phyloP scores from a whole-genome alignment of 2,113 vertebrate genomes.

The Myrmecobius fasciatus region DNA sequence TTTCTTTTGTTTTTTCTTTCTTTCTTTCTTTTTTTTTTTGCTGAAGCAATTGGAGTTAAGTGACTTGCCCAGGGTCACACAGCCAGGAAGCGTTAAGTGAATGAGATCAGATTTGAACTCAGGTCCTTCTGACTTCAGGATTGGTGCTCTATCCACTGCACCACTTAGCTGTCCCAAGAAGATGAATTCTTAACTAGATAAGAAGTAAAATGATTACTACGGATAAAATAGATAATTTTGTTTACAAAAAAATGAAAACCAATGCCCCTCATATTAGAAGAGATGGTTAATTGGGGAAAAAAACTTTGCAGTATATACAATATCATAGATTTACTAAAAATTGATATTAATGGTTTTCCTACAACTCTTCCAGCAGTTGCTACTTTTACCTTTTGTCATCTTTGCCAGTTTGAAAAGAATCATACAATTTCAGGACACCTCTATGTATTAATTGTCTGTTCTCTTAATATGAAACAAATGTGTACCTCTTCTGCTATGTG shows the following conservation, averaged over 20 bases:
- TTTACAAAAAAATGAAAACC: not conserved
- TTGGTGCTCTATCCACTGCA: too few relatives aligned
- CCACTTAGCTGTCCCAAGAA: too few relatives aligned
- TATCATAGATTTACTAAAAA: not conserved
- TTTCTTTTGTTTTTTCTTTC: too few relatives aligned
- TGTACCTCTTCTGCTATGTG: not conserved
- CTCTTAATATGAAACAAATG: not conserved
- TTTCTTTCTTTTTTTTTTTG: too few relatives aligned
- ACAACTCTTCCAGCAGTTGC: not conserved
- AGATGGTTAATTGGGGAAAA: not conserved
- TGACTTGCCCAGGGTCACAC: too few relatives aligned
- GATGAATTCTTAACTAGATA: too few relatives aligned
- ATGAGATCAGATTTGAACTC: too few relatives aligned
- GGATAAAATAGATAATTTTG: not conserved
- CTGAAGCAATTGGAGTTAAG: too few relatives aligned
- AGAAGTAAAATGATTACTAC: too few relatives aligned
- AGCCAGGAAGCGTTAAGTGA: too few relatives aligned
- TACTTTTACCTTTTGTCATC: not conserved
- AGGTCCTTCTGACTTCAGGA: too few relatives aligned
- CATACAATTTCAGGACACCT: constrained; percentile 47
- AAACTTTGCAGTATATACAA: not conserved
- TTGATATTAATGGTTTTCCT: not conserved
- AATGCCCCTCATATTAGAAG: not conserved
- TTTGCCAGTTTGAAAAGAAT: not conserved
- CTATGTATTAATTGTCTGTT: not conserved